Base-by-base conservation (phyloP, 2,113 vertebrate species). In the Sander lucioperca region DNA sequence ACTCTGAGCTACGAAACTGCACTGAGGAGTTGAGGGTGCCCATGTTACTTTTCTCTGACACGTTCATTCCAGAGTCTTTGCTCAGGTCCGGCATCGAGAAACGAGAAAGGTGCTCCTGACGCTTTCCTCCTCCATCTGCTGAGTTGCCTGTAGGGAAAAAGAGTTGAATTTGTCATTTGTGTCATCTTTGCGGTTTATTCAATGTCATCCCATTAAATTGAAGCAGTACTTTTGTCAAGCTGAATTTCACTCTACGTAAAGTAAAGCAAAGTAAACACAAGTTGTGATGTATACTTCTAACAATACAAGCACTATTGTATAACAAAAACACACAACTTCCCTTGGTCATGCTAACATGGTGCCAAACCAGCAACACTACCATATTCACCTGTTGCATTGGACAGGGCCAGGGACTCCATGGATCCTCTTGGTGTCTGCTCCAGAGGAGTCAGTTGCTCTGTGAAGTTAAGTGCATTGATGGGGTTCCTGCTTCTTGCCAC, bases 21-120 rank as follows among this genome's bases (percentile, higher is more conserved):
- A 95, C 88, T 1, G 97, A 99, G 4, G 97, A 98, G 89, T 97
- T 98, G 0, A 98, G 96, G 0, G 97, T 98, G 53, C 96, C 97
- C 96, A 97, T 96, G 93, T 96, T 97, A 91, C 97, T 99, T 89
- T 98, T 99, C 93, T 99, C 97, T 0, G 97, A 99, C 80, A 98
- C 84, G 0, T 98, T 99, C 97, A 99, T 97, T 47, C 98, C 98
- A 0, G 98, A 99, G 95, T 99, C 98, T 93, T 99, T 99, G 95
- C 98, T 99, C 86, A 99, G 94, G 91, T 99, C 98, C 0, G 98
- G 98, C 98, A 99, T 99, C 18, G 98, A 99, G 88, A 99, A 99
- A 18, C 97, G 95, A 62, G 98, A 99, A 30, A 99, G 96, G 71
- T 98, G 97, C 91, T 99, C 98, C 91, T 98, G 98, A 48, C 96